A percentile compares a stretch with the other conserved stretches of the same genome.
Evolutionary conservation across 2,888 invertebrate genomes (phyloP).

Genomic region (Matsumyia berberina): DNA sequence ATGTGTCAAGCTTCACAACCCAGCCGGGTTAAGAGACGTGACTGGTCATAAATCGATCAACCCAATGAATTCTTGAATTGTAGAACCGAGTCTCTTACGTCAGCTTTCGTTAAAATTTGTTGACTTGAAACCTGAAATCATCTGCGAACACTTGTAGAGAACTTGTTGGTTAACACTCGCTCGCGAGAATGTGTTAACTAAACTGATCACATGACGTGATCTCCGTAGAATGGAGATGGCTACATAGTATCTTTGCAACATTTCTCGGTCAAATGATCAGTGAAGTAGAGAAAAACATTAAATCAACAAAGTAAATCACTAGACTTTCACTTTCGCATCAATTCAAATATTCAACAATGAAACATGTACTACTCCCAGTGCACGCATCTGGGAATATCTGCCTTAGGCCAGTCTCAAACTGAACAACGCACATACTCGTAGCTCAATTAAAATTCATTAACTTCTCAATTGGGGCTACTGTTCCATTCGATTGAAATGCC

Average conservation of each 20-base stretch:
- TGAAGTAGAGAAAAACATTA: no score
- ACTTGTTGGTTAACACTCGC: background rate
- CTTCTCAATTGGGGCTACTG: conserved; percentile 37
- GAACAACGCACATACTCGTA: background rate
- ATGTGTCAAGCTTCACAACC: no score
- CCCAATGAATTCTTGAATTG: no score
- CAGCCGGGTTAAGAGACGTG: no score
- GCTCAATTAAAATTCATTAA: conserved; percentile 71
- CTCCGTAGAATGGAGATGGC: background rate
- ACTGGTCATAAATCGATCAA: no score
- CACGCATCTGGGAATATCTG: conserved; percentile 12
- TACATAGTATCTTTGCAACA: background rate
- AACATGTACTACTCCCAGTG: conserved; percentile 3
- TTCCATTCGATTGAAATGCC: conserved; percentile 38
- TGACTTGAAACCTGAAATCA: background rate
- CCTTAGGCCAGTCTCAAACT: background rate
- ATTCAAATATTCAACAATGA: conserved; percentile 1
- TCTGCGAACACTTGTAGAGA: background rate
- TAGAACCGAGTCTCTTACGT: background rate
- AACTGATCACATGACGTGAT: conserved; percentile 29
- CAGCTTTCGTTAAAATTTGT: background rate
- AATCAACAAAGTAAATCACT: background rate
- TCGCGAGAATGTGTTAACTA: background rate
- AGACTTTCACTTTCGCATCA: conserved; percentile 3
- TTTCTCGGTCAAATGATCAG: background rate